Conservation (phyloP, 2,797 vertebrate species). For the Odontamblyopus rebecca region DNA sequence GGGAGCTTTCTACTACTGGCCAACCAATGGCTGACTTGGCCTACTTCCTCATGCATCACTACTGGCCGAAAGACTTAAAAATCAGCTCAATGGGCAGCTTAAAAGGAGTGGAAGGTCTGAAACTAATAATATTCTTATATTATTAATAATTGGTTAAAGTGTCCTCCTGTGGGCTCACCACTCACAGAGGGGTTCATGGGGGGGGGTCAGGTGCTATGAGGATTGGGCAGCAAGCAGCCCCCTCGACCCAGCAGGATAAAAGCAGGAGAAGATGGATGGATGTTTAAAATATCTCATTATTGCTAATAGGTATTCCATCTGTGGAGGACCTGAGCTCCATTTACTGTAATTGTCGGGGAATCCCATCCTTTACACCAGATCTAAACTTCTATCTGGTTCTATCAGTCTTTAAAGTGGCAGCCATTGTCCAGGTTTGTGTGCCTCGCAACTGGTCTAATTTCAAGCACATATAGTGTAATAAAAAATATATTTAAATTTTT, state of each 20-base stretch:
- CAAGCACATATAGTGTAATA: neutral
- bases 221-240: too few relatives aligned
- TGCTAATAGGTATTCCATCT: slow-evolving; percentile 78
- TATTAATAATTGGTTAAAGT: neutral
- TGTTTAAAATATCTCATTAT: neutral
- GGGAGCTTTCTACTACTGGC: slow-evolving; percentile 92
- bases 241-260: too few relatives aligned
- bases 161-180: too few relatives aligned
- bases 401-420: slow-evolving; percentile 87
- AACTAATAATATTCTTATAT: slow-evolving; percentile 13
- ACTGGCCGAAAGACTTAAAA: slow-evolving; percentile 71
- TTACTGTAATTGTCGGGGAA: slow-evolving; percentile 80
- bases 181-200: too few relatives aligned
- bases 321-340: slow-evolving; percentile 80
- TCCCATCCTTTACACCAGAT: slow-evolving; percentile 69
- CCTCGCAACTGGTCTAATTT: too few relatives aligned
- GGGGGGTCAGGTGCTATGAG: too few relatives aligned
- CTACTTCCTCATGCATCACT: slow-evolving; percentile 78
- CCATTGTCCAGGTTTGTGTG: slow-evolving; percentile 85
- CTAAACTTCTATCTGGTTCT: slow-evolving; percentile 90
- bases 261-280: too few relatives aligned
- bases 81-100: slow-evolving; percentile 62
- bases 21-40: slow-evolving; percentile 88
- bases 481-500: neutral
- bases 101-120: slow-evolving; percentile 74